Evolutionary conservation across 2,797 vertebrate genomes (phyloP).

Genomic region (Malacoraja senta): DNA sequence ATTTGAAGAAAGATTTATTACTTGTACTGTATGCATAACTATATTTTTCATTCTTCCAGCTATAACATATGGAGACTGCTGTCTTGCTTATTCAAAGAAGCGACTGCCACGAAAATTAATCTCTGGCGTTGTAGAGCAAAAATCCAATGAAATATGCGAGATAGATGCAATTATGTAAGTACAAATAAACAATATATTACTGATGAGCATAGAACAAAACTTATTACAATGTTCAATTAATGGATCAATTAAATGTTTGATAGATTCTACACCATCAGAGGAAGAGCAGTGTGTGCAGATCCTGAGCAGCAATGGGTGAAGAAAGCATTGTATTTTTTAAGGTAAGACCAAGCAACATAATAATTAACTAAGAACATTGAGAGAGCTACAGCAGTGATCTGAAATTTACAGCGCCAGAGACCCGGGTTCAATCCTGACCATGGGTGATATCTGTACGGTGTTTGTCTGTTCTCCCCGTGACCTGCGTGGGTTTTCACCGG

Average conservation of each 20-base stretch:
- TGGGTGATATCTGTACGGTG: too few species aligned
- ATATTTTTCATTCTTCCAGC: constrained; percentile 44
- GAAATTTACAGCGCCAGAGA: not conserved
- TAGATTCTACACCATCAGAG: not conserved
- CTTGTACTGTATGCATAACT: too few species aligned
- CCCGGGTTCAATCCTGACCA: too few species aligned
- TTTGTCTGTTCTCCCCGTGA: too few species aligned
- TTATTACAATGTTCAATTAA: not conserved
- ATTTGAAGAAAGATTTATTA: not conserved
- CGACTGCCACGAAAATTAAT: constrained; percentile 40
- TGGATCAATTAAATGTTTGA: not conserved
- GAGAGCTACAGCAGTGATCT: not conserved
- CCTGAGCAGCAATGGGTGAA: not conserved
- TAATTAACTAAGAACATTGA: not conserved
- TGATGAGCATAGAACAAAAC: not conserved
- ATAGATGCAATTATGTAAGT: constrained; percentile 61
- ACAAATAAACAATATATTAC: too few species aligned
- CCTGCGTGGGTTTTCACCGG: too few species aligned
- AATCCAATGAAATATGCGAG: constrained; percentile 55
- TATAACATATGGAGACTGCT: constrained; percentile 58
- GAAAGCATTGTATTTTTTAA: not conserved
- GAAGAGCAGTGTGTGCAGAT: not conserved
- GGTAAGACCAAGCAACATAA: not conserved
- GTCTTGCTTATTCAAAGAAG: constrained; percentile 50
- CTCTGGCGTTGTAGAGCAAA: constrained; percentile 51